phyloP scores from a whole-genome alignment of 1,140 invertebrate genomes.

The Cepaea nemoralis region DNA sequence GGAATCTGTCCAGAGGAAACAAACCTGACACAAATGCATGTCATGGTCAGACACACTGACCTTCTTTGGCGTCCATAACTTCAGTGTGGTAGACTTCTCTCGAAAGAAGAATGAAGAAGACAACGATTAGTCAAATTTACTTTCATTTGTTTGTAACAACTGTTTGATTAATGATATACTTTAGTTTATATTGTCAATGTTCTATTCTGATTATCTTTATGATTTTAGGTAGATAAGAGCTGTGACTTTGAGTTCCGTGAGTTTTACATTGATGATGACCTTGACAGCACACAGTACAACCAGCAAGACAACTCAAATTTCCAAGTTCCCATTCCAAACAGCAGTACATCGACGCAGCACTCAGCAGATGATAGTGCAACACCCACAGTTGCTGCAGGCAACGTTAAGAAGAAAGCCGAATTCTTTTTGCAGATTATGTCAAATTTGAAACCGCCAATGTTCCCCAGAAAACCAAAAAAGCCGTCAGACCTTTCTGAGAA shows the following conservation, averaged over 20 bases:
- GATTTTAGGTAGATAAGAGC: not conserved
- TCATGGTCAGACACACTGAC: too few species aligned
- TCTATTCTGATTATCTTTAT: not conserved
- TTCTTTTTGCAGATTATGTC: not conserved
- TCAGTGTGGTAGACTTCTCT: too few species aligned
- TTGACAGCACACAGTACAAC: not conserved
- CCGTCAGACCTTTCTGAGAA: not conserved
- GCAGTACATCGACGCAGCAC: not conserved
- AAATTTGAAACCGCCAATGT: not conserved
- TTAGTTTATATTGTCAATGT: not conserved
- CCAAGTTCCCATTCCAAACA: not conserved
- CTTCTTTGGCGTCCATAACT: too few species aligned
- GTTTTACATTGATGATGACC: constrained; percentile 10
- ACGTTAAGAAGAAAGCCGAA: not conserved
- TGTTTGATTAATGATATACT: too few species aligned
- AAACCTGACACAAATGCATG: too few species aligned
- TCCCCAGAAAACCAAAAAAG: not conserved
- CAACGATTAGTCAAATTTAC: too few species aligned
- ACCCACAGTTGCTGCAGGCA: not conserved
- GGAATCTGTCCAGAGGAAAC: too few species aligned
- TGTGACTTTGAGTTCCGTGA: not conserved
- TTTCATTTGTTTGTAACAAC: too few species aligned
- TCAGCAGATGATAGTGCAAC: not conserved
- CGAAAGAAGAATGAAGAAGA: too few species aligned
- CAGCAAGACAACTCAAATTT: not conserved